Conservation (phyloP, 92 coral and sea anemone genomes). For the Micromussa lordhowensis region DNA sequence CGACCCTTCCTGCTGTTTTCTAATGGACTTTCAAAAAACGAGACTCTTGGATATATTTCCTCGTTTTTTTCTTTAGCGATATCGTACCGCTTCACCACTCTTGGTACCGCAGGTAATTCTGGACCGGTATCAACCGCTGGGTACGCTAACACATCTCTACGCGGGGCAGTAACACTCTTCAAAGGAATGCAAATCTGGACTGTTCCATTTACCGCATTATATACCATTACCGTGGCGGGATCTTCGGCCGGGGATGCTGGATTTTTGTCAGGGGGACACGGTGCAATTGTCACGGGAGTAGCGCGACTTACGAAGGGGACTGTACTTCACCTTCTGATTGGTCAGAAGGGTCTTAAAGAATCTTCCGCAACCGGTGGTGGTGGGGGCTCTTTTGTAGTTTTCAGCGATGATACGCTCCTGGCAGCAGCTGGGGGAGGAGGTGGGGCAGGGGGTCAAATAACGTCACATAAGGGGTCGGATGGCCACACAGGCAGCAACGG, state of each 20-base stretch:
- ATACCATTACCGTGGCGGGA: slow-evolving; percentile 57
- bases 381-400: slow-evolving; percentile 69
- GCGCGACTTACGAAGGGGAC: slow-evolving; percentile 47
- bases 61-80: neutral
- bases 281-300: slow-evolving; percentile 47
- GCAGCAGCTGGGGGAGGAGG: slow-evolving; percentile 82
- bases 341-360: slow-evolving; percentile 53
- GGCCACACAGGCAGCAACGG: slow-evolving; percentile 49
- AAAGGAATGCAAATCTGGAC: slow-evolving; percentile 72
- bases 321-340: slow-evolving; percentile 52
- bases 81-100: slow-evolving; percentile 24
- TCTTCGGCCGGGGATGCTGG: slow-evolving; percentile 66
- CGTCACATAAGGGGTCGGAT: slow-evolving; percentile 33
- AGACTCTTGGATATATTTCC: neutral
- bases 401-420: slow-evolving; percentile 4
- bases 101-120: slow-evolving; percentile 46
- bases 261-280: neutral
- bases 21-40: too few relatives aligned
- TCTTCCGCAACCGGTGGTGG: slow-evolving; percentile 62
- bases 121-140: slow-evolving; percentile 57
- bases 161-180: slow-evolving; percentile 41
- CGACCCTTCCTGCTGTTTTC: too few relatives aligned
- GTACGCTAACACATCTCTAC: slow-evolving; percentile 54
- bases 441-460: slow-evolving; percentile 44
- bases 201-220: slow-evolving; percentile 63